These are phyloP conservation scores for Dolichallabes microphthalmus DNA, from an alignment of 2,113 vertebrate genomes.

Conservation along the genomic window DNA sequence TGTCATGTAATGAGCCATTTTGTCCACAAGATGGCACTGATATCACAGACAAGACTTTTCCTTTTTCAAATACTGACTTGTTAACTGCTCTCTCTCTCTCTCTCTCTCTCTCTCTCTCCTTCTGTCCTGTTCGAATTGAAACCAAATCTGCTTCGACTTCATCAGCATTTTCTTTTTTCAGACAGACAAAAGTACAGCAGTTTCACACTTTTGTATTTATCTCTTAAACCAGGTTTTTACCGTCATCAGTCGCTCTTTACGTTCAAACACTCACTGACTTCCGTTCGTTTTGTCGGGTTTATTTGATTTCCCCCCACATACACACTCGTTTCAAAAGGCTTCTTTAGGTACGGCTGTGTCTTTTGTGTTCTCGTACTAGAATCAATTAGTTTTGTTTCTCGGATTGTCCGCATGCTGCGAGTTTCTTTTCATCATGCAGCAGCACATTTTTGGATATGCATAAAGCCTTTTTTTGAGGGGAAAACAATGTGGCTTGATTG, in stretches of 20 bases:
- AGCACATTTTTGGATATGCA: background rate
- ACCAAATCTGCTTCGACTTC: background rate
- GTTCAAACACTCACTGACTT: background rate
- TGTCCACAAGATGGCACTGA: conserved; percentile 58
- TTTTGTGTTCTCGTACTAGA: background rate
- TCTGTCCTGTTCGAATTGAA: background rate
- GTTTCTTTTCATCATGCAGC: conserved; percentile 3
- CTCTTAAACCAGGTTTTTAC: background rate
- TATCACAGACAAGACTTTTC: background rate
- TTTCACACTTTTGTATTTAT: background rate
- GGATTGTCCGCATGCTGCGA: background rate
- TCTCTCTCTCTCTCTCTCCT: background rate
- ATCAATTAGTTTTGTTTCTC: background rate
- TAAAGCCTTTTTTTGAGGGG: background rate
- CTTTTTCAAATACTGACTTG: too few relatives aligned
- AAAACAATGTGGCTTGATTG: conserved; percentile 20
- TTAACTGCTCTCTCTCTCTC: background rate
- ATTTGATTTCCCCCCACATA: background rate
- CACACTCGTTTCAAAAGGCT: background rate
- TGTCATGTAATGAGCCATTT: conserved; percentile 32
- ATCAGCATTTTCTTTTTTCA: background rate
- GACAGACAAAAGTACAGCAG: background rate
- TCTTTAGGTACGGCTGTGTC: background rate
- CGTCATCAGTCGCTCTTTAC: background rate
- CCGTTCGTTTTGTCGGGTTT: background rate